These are phyloP conservation scores for Rattus norvegicus DNA, from an alignment of 2,113 vertebrate species.

Conservation along the genomic window DNA sequence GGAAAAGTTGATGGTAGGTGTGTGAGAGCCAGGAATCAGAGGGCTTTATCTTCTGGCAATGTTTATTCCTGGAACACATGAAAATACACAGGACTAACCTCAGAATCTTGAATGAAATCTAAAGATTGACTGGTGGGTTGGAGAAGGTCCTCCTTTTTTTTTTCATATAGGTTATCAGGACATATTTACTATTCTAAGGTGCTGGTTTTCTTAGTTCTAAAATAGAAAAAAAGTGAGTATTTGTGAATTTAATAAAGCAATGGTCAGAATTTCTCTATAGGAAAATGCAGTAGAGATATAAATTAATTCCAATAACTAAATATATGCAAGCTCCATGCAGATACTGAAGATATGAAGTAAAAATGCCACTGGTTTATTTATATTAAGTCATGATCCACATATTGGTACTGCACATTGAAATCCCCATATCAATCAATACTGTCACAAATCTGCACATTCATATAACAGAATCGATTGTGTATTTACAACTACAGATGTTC, in stretches of 20 bases:
- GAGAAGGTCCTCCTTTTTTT: not conserved
- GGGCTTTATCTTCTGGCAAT: slow-evolving; percentile 57
- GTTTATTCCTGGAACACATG: slow-evolving; percentile 62
- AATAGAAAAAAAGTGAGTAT: slow-evolving; percentile 42
- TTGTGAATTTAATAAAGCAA: slow-evolving; percentile 42
- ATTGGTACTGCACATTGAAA: not conserved
- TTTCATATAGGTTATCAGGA: not conserved
- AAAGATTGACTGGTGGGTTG: slow-evolving; percentile 23
- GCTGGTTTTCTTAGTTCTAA: slow-evolving; percentile 56
- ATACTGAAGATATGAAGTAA: slow-evolving; percentile 32
- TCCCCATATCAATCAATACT: not conserved
- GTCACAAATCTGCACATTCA: not conserved
- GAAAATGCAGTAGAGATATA: slow-evolving; percentile 37
- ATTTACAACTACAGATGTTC: not conserved
- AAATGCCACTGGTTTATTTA: slow-evolving; percentile 9
- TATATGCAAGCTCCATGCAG: not conserved
- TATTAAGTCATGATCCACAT: not conserved
- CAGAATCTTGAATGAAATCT: slow-evolving; percentile 32
- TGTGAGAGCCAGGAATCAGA: slow-evolving; percentile 53
- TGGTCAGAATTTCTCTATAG: slow-evolving; percentile 42
- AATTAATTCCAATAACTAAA: slow-evolving; percentile 59
- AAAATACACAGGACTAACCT: slow-evolving; percentile 60
- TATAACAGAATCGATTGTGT: slow-evolving; percentile 7
- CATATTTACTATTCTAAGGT: slow-evolving; percentile 23
- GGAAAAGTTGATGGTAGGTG: slow-evolving; percentile 24